Conservation (phyloP, 2,888 invertebrate species). For the Augochlorella aurata region DNA sequence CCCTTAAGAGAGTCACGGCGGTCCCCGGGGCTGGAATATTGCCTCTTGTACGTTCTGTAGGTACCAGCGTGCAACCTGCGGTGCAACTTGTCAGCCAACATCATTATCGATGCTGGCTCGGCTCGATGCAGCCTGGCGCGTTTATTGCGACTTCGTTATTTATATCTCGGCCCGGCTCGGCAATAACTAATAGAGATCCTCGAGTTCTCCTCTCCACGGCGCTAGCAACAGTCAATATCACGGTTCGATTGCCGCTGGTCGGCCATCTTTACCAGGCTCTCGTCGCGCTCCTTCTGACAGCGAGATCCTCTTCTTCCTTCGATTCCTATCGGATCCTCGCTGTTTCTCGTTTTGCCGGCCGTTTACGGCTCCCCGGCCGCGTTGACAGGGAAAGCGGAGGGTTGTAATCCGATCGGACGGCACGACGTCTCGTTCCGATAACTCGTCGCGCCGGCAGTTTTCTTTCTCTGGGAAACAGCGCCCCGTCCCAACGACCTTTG, state of each 20-base stretch:
- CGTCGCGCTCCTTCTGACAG: background rate
- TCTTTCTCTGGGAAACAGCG: background rate
- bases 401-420: constrained; percentile 19
- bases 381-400: constrained; percentile 33
- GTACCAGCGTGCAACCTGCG: constrained; percentile 63
- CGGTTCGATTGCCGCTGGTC: constrained; percentile 20
- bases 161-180: constrained; percentile 63
- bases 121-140: constrained; percentile 40
- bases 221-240: constrained; percentile 34
- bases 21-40: constrained; percentile 46
- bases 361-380: background rate
- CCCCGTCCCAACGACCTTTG: too few relatives aligned
- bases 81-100: constrained; percentile 71
- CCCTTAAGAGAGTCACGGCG: constrained; percentile 42
- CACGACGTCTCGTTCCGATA: constrained; percentile 2
- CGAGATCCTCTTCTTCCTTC: background rate
- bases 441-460: background rate
- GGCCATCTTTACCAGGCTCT: constrained; percentile 12
- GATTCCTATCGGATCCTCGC: background rate
- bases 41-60: constrained; percentile 53
- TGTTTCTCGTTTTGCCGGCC: constrained; percentile 6
- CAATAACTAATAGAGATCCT: constrained; percentile 69
- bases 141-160: constrained; percentile 70
- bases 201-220: constrained; percentile 13
- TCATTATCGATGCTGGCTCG: constrained; percentile 69